phyloP scores from a whole-genome alignment of 2,888 invertebrate species.

The Agrochola macilenta region DNA sequence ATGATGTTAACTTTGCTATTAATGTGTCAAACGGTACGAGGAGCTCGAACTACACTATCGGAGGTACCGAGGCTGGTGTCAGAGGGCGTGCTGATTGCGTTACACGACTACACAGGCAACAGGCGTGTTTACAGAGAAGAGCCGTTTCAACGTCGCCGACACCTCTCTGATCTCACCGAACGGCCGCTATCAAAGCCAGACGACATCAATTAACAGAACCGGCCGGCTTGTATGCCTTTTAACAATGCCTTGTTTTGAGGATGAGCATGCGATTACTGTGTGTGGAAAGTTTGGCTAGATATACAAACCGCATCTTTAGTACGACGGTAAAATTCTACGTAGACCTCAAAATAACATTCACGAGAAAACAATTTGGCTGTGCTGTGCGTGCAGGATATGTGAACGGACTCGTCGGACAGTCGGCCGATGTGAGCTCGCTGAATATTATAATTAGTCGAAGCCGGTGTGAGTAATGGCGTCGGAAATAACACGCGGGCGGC shows the following conservation, averaged over 20 bases:
- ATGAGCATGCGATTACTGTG: slow-evolving; percentile 57
- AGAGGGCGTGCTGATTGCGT: slow-evolving; percentile 85
- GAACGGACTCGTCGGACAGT: slow-evolving; percentile 76
- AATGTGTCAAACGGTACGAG: slow-evolving; percentile 66
- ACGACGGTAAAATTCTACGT: slow-evolving; percentile 52
- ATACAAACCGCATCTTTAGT: slow-evolving; percentile 37
- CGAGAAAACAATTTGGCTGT: slow-evolving; percentile 57
- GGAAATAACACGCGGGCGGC: slow-evolving; percentile 87
- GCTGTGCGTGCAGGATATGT: slow-evolving; percentile 67
- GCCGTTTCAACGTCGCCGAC: slow-evolving; percentile 79
- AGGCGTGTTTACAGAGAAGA: slow-evolving; percentile 79
- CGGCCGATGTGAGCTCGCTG: slow-evolving; percentile 82
- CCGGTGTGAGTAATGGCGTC: slow-evolving; percentile 89
- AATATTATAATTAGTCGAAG: slow-evolving; percentile 90
- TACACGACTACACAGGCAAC: slow-evolving; percentile 71
- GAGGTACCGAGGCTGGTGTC: slow-evolving; percentile 77
- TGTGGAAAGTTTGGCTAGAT: slow-evolving; percentile 44
- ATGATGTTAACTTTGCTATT: slow-evolving; percentile 62
- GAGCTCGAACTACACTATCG: slow-evolving; percentile 71
- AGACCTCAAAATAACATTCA: slow-evolving; percentile 57
- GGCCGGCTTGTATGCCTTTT: slow-evolving; percentile 67
- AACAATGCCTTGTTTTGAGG: slow-evolving; percentile 61
- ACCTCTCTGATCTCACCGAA: slow-evolving; percentile 84
- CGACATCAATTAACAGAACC: slow-evolving; percentile 75
- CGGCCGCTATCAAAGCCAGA: slow-evolving; percentile 67